phyloP scores from a whole-genome alignment of 1,140 invertebrate species.

The Ectropis grisescens region DNA sequence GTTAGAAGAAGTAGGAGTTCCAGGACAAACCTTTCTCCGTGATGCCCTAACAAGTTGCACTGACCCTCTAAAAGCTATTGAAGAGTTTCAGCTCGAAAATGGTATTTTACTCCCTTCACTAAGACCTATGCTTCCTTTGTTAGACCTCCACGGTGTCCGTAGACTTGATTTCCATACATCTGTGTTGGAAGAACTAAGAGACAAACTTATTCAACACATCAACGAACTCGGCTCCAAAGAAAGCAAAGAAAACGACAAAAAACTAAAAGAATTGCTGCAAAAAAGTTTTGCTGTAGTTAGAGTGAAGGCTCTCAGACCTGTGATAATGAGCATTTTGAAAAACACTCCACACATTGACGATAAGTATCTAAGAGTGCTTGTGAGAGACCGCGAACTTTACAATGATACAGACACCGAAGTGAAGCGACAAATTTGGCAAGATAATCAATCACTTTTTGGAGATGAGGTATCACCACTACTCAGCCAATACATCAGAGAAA shows the following conservation, averaged over 20 bases:
- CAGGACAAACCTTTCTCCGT: slow-evolving; percentile 88
- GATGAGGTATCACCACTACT: slow-evolving; percentile 97
- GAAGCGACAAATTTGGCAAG: slow-evolving; percentile 98
- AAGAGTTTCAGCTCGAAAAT: slow-evolving; percentile 98
- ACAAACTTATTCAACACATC: slow-evolving; percentile 90
- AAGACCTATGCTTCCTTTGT: slow-evolving; percentile 91
- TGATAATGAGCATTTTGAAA: slow-evolving; percentile 94
- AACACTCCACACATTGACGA: slow-evolving; percentile 96
- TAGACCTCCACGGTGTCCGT: slow-evolving; percentile 94
- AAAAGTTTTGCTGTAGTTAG: slow-evolving; percentile 96
- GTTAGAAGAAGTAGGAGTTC: slow-evolving; percentile 92
- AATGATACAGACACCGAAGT: slow-evolving; percentile 96
- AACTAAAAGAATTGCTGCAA: slow-evolving; percentile 89
- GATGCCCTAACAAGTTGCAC: slow-evolving; percentile 96
- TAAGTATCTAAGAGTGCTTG: slow-evolving; percentile 84
- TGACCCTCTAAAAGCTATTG: slow-evolving; percentile 95
- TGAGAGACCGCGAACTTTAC: slow-evolving; percentile 93
- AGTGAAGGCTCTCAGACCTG: slow-evolving; percentile 92
- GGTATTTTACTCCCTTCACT: slow-evolving; percentile 94
- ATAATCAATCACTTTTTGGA: slow-evolving; percentile 96
- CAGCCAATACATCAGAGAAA: slow-evolving; percentile 93
- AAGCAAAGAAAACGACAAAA: slow-evolving; percentile 83
- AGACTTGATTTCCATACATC: slow-evolving; percentile 95
- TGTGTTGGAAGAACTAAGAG: slow-evolving; percentile 93
- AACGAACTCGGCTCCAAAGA: slow-evolving; percentile 88